Evolutionary conservation across 1,140 invertebrate genomes (phyloP).

Genomic region (Trachelipus rathkii): DNA sequence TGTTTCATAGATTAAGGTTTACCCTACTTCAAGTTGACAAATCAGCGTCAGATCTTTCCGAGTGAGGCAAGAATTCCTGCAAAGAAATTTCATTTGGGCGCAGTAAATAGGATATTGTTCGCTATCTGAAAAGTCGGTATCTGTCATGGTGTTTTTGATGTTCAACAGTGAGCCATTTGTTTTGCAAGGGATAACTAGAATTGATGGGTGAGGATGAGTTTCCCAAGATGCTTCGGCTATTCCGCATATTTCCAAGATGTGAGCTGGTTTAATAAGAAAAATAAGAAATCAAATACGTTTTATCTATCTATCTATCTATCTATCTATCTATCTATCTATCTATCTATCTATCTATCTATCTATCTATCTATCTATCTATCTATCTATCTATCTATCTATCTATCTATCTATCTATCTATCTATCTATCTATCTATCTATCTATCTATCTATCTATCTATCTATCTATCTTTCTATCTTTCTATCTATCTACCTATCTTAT

Average conservation of each 20-base stretch:
- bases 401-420: too few species aligned
- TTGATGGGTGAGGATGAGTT: slow-evolving; percentile 24
- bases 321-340: too few species aligned
- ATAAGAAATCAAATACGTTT: background rate
- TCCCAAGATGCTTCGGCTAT: background rate
- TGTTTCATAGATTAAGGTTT: background rate
- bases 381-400: too few species aligned
- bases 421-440: too few species aligned
- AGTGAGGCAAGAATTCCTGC: slow-evolving; percentile 32
- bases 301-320: too few species aligned
- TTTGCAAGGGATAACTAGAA: slow-evolving; percentile 17
- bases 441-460: too few species aligned
- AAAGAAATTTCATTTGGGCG: slow-evolving; percentile 30
- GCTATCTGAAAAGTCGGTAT: background rate
- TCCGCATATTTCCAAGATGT: slow-evolving; percentile 29
- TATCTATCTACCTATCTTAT: too few species aligned
- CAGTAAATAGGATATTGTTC: slow-evolving; percentile 10
- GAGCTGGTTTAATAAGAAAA: background rate
- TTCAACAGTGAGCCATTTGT: background rate
- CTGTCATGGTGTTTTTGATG: background rate
- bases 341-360: too few species aligned
- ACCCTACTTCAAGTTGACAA: slow-evolving; percentile 31
- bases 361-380: too few species aligned
- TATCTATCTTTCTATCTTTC: too few species aligned
- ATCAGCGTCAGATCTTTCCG: slow-evolving; percentile 29